Percentiles rank a stretch among this genome's conserved stretches.
Conservation (phyloP, 2,888 invertebrate genomes). For the Andrena bucephala region DNA sequence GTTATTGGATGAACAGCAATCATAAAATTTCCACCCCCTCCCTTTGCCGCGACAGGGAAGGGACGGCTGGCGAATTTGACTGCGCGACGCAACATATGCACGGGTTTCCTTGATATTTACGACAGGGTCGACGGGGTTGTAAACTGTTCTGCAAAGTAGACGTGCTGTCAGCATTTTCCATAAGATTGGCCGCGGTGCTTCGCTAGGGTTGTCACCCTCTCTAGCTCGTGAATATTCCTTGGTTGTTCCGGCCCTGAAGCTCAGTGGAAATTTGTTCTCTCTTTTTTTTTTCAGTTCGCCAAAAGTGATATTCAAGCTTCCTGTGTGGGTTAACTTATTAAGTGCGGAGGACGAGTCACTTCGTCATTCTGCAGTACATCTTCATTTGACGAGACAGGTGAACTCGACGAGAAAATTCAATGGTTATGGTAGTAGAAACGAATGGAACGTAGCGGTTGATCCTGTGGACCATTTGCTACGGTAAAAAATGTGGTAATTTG, state of each 20-base stretch:
- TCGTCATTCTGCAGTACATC: too few relatives aligned
- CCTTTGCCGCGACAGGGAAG: conserved; percentile 15
- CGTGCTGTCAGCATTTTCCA: conserved; percentile 73
- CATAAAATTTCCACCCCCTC: conserved; percentile 75
- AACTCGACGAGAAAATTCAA: too few relatives aligned
- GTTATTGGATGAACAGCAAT: conserved; percentile 76
- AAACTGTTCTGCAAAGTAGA: conserved; percentile 72
- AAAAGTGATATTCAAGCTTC: neutral
- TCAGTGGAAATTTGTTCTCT: neutral
- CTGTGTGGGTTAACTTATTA: too few relatives aligned
- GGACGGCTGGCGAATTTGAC: conserved; percentile 65
- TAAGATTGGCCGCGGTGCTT: conserved; percentile 58
- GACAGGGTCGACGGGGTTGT: conserved; percentile 64
- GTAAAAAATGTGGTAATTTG: too few relatives aligned
- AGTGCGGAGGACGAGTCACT: too few relatives aligned
- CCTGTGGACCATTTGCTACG: too few relatives aligned
- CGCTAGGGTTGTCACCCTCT: conserved; percentile 41
- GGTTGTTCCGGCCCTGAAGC: conserved; percentile 27
- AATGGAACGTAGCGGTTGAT: too few relatives aligned
- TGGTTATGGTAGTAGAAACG: too few relatives aligned
- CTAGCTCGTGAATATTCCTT: conserved; percentile 41
- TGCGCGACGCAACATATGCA: conserved; percentile 58
- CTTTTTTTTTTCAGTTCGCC: neutral
- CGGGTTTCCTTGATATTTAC: conserved; percentile 61
- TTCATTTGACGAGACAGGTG: too few relatives aligned